phyloP scores from a whole-genome alignment of 1,140 invertebrate species.

The Solenopsis fugax region DNA sequence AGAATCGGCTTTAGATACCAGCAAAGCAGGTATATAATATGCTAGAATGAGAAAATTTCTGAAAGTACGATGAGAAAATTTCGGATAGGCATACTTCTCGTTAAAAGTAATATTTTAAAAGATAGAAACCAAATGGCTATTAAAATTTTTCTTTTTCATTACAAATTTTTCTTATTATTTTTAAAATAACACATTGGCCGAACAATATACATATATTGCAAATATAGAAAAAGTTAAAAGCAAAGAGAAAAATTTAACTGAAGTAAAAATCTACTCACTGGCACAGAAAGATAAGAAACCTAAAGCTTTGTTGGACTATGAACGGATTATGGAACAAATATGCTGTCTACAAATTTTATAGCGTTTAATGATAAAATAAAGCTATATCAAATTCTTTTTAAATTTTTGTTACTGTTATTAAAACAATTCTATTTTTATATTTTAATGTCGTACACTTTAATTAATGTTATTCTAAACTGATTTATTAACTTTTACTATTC shows the following conservation, averaged over 20 bases:
- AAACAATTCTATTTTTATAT: background rate
- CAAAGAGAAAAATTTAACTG: background rate
- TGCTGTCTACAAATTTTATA: background rate
- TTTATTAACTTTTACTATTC: background rate
- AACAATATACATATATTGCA: background rate
- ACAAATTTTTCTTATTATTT: background rate
- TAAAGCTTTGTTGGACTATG: background rate
- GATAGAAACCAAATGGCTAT: background rate
- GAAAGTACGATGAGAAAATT: background rate
- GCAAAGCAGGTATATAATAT: background rate
- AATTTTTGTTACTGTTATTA: background rate
- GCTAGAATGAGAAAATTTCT: background rate
- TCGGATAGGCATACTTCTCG: background rate
- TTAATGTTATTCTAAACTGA: background rate
- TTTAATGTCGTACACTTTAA: background rate
- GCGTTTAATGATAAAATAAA: background rate
- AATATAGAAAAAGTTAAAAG: background rate
- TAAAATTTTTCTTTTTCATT: background rate
- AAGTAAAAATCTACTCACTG: background rate
- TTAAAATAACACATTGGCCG: background rate
- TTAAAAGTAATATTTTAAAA: background rate
- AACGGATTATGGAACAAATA: constrained; percentile 11
- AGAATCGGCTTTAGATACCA: background rate
- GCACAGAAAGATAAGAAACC: background rate
- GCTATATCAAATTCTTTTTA: background rate